A percentile compares a stretch with the other conserved stretches of the same genome.
Conservation (phyloP, 2,888 invertebrate species). For the Ophion slaviceki region DNA sequence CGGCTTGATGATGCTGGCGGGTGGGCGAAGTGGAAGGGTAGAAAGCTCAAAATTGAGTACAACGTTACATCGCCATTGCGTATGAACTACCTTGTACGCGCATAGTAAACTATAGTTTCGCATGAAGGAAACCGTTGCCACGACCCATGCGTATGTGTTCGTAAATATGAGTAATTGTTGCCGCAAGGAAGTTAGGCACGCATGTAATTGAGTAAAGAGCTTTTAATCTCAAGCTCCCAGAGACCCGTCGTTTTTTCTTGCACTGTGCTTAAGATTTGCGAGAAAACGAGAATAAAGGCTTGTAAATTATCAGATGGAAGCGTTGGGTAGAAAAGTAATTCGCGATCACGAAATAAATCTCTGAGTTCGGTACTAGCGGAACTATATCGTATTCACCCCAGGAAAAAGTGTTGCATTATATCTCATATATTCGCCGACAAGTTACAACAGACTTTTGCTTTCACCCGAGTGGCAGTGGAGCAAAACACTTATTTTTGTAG, state of each 20-base stretch:
- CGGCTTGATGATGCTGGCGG: conserved; percentile 25
- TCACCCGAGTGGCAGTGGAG: too few relatives aligned
- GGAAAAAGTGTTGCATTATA: too few relatives aligned
- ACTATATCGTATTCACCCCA: too few relatives aligned
- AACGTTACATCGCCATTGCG: conserved; percentile 28
- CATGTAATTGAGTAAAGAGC: background rate
- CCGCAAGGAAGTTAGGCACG: conserved; percentile 12
- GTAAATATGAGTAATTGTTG: conserved; percentile 10
- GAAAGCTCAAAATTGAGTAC: conserved; percentile 43
- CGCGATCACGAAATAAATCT: background rate
- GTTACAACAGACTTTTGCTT: too few relatives aligned
- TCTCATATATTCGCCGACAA: too few relatives aligned
- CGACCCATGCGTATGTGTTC: background rate
- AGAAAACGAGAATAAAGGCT: background rate
- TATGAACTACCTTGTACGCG: conserved; percentile 34
- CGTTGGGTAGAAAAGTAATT: background rate
- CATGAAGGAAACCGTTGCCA: background rate
- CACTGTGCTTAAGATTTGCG: background rate
- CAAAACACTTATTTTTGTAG: too few relatives aligned
- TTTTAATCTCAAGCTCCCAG: background rate
- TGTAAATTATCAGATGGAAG: background rate
- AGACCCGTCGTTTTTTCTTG: background rate
- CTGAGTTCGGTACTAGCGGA: too few relatives aligned
- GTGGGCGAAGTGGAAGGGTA: conserved; percentile 8
- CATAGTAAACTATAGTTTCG: background rate